Evolutionary conservation across 1,140 invertebrate species (phyloP).

Genomic region (Helicorthomorpha holstii): DNA sequence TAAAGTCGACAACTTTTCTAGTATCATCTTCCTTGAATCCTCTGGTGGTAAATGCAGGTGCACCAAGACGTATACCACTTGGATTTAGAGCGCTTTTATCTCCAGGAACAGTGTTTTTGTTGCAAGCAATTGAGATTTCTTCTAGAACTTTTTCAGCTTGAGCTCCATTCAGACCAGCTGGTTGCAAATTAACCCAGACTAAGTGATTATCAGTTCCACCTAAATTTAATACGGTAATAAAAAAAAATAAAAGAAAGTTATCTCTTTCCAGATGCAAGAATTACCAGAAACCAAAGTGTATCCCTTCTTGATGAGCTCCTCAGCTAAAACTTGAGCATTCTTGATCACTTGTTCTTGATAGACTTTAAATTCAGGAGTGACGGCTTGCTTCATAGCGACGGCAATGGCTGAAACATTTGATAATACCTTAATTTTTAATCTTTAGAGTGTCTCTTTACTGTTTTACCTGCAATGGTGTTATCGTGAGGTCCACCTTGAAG

Average conservation of each 20-base stretch:
- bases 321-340: conserved; percentile 31
- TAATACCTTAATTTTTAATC: too few species aligned
- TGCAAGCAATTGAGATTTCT: conserved; percentile 38
- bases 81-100: conserved; percentile 45
- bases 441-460: background rate
- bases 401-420: conserved; percentile 50
- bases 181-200: conserved; percentile 46
- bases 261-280: background rate
- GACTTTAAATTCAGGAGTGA: conserved; percentile 39
- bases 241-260: background rate
- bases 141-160: conserved; percentile 35
- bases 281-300: conserved; percentile 35
- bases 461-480: conserved; percentile 40
- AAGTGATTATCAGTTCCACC: conserved; percentile 69
- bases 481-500: conserved; percentile 54
- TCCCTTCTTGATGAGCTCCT: conserved; percentile 24
- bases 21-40: conserved; percentile 42
- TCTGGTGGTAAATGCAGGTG: conserved; percentile 42
- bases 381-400: conserved; percentile 26
- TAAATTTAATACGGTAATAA: conserved; percentile 43
- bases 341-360: conserved; percentile 37
- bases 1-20: conserved; percentile 37
- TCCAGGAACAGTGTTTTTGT: conserved; percentile 48
- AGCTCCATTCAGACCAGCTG: conserved; percentile 38
- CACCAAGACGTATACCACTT: conserved; percentile 34